phyloP scores from a whole-genome alignment of 2,797 vertebrate species.

The Paedocypris micromegethes region DNA sequence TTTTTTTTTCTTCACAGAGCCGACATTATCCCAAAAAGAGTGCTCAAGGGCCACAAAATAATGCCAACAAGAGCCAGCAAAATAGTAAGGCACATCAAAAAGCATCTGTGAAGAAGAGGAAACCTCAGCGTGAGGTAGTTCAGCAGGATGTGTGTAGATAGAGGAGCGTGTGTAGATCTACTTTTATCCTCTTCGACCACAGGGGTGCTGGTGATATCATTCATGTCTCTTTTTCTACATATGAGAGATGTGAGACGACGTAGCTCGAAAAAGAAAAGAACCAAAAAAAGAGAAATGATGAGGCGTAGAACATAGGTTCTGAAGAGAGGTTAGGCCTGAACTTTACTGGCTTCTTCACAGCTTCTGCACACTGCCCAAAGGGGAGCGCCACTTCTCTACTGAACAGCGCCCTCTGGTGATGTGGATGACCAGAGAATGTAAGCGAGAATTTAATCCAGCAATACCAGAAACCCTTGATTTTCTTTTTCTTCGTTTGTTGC shows the following conservation, averaged over 20 bases:
- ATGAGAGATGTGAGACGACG: constrained; percentile 48
- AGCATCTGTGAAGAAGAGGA: constrained; percentile 90
- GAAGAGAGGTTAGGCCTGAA: constrained; percentile 52
- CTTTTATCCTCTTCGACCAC: constrained; percentile 49
- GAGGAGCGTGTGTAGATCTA: constrained; percentile 54
- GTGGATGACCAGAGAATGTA: constrained; percentile 55
- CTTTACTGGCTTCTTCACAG: constrained; percentile 55
- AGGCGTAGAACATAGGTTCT: constrained; percentile 57
- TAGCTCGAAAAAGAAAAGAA: constrained; percentile 53
- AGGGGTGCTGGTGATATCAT: constrained; percentile 55
- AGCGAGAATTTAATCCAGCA: constrained; percentile 54
- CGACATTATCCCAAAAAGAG: constrained; percentile 82
- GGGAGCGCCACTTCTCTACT: constrained; percentile 55
- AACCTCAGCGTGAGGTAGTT: constrained; percentile 84
- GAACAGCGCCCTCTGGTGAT: constrained; percentile 58
- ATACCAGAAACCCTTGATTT: constrained; percentile 55
- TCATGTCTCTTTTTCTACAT: constrained; percentile 46
- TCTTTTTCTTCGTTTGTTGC: constrained; percentile 25
- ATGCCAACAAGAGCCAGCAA: constrained; percentile 78
- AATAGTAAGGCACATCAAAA: constrained; percentile 76
- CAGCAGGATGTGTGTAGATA: constrained; percentile 95
- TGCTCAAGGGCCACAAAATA: constrained; percentile 80
- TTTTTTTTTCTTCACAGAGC: constrained; percentile 62
- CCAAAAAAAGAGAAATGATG: constrained; percentile 42
- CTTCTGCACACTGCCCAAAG: constrained; percentile 45